These are phyloP conservation scores for Melitaea cinxia DNA, from an alignment of 1,140 invertebrate species.

Conservation along the genomic window DNA sequence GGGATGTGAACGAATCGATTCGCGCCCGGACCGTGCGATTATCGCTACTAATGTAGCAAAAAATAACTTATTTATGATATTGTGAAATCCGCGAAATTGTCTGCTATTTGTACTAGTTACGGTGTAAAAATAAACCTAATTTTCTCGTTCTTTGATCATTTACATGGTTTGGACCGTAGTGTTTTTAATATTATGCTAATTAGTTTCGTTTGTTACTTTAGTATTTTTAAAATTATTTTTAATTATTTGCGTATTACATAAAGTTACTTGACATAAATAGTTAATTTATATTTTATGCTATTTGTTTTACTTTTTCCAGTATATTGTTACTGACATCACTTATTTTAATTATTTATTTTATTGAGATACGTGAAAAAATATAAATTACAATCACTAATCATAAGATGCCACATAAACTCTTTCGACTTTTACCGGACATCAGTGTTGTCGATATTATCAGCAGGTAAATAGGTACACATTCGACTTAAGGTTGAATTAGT, in stretches of 20 bases:
- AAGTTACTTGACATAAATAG: neutral
- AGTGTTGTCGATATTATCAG: no score
- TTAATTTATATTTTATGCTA: neutral
- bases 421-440: no score
- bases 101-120: slow-evolving; percentile 7
- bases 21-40: slow-evolving; percentile 47
- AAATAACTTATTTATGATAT: slow-evolving; percentile 39
- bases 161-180: neutral
- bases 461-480: no score
- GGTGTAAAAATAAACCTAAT: slow-evolving; percentile 10
- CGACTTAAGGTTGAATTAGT: no score
- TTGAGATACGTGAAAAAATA: no score
- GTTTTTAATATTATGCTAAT: neutral
- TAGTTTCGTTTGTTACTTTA: neutral
- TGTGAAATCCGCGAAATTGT: slow-evolving; percentile 37
- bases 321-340: no score
- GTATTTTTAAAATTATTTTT: neutral
- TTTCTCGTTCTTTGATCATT: neutral
- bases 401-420: no score
- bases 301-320: neutral
- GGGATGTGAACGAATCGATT: slow-evolving; percentile 58
- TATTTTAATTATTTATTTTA: no score
- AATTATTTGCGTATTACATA: neutral
- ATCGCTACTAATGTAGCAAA: slow-evolving; percentile 39
- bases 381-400: no score